A percentile compares a stretch with the other conserved stretches of the same genome.
Evolutionary conservation across 2,888 invertebrate genomes (phyloP).

Genomic region (Dusona sp.): DNA sequence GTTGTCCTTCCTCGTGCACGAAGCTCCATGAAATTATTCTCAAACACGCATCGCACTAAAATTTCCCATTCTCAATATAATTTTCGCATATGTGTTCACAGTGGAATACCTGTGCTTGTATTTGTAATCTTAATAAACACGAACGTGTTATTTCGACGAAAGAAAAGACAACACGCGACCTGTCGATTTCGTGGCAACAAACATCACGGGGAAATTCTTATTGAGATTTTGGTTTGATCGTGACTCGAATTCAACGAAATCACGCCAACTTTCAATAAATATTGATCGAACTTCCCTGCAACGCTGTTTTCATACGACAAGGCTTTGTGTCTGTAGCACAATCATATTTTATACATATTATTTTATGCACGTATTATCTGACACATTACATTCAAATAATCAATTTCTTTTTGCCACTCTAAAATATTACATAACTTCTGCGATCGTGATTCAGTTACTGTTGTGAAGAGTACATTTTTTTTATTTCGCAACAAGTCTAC

Average conservation of each 20-base stretch:
- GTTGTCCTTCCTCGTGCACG: slow-evolving; percentile 26
- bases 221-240: slow-evolving; percentile 20
- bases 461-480: background rate
- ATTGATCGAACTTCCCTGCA: slow-evolving; percentile 41
- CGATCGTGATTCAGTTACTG: background rate
- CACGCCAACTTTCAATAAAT: slow-evolving; percentile 59
- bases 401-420: background rate
- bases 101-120: background rate
- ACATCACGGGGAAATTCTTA: slow-evolving; percentile 16
- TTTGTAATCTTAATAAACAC: slow-evolving; percentile 18
- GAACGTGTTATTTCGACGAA: slow-evolving; percentile 24
- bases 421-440: background rate
- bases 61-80: background rate
- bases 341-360: background rate
- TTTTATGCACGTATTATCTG: background rate
- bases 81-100: background rate
- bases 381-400: background rate
- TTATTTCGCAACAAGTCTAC: background rate
- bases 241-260: slow-evolving; percentile 16
- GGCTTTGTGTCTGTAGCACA: background rate
- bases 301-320: background rate
- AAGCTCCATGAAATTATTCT: slow-evolving; percentile 57
- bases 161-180: slow-evolving; percentile 53
- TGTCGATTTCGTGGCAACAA: slow-evolving; percentile 57
- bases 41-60: slow-evolving; percentile 43